These are phyloP conservation scores for Botrylloides violaceus DNA, from an alignment of 23 tunicate genomes.

Conservation along the genomic window DNA sequence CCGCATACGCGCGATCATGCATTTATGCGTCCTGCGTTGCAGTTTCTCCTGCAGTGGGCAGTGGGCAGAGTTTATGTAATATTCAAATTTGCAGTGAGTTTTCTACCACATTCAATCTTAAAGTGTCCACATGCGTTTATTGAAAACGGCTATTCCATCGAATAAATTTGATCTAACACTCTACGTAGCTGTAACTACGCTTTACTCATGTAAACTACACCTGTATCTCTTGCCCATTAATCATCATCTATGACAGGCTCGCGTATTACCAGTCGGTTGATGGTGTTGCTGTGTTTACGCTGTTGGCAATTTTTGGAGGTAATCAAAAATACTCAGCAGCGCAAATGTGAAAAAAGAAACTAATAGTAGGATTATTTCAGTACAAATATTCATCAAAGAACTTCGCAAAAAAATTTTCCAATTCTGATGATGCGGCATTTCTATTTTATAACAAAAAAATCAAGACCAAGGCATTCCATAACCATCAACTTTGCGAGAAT, in stretches of 20 bases:
- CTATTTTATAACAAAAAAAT: background rate
- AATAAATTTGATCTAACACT: too few relatives aligned
- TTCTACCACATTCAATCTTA: too few relatives aligned
- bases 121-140: too few relatives aligned
- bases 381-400: background rate
- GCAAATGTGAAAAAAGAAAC: background rate
- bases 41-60: too few relatives aligned
- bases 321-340: background rate
- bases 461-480: too few relatives aligned
- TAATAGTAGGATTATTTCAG: background rate
- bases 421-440: background rate
- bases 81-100: too few relatives aligned
- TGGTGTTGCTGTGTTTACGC: constrained; percentile 24
- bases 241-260: constrained; percentile 16
- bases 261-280: constrained; percentile 9
- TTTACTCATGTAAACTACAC: background rate
- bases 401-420: too few relatives aligned
- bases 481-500: too few relatives aligned
- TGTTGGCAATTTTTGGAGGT: background rate
- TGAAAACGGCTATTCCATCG: too few relatives aligned
- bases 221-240: constrained; percentile 11
- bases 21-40: too few relatives aligned
- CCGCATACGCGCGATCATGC: too few relatives aligned
- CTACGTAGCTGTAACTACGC: background rate
- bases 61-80: too few relatives aligned